Percentiles rank a stretch among this genome's conserved stretches.
Conservation (phyloP, 92 coral and sea anemone species). For the Porites cylindrica region DNA sequence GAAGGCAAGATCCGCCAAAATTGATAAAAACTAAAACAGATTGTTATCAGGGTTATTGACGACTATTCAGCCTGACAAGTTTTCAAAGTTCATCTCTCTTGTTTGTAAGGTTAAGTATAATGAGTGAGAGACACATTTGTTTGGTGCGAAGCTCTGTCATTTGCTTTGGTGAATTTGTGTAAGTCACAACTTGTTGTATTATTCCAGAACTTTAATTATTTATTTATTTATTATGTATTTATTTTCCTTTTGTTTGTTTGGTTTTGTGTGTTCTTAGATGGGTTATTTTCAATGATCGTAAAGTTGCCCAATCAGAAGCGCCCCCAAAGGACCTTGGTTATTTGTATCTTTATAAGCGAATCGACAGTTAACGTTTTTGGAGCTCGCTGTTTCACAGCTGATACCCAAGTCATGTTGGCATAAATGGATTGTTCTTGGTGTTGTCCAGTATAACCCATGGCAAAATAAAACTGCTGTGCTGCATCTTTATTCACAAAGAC, state of each 20-base stretch:
- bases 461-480: neutral
- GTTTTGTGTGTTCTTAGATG: constrained; percentile 65
- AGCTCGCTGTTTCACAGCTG: neutral
- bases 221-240: neutral
- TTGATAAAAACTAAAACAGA: too few relatives aligned
- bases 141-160: too few relatives aligned
- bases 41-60: too few relatives aligned
- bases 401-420: neutral
- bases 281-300: constrained; percentile 97
- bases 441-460: neutral
- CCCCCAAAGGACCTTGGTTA: constrained; percentile 97
- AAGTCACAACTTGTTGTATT: too few relatives aligned
- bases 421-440: too few relatives aligned
- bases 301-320: constrained; percentile 94
- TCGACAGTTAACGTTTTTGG: constrained; percentile 15
- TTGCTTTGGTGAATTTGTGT: too few relatives aligned
- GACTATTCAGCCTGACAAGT: too few relatives aligned
- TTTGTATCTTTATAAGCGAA: constrained; percentile 86
- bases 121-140: too few relatives aligned
- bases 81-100: too few relatives aligned
- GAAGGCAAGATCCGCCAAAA: too few relatives aligned
- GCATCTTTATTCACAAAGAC: neutral
- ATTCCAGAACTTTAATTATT: neutral
- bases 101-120: too few relatives aligned
- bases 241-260: neutral